Conservation (phyloP, 2,797 vertebrate species). For the Myotis daubentonii region DNA sequence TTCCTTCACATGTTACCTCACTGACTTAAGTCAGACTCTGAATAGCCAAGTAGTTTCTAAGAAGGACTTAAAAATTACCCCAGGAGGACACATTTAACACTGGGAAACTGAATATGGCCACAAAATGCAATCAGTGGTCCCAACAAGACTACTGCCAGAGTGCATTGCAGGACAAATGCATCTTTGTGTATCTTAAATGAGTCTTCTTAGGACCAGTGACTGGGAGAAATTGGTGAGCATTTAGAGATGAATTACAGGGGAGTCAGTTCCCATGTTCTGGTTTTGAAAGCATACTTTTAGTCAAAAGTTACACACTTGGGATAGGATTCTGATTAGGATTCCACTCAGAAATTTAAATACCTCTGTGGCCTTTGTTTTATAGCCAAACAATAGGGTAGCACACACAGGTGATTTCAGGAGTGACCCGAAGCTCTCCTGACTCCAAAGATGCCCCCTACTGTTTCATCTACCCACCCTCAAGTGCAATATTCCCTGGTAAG, state of each 20-base stretch:
- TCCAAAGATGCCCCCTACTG: not conserved
- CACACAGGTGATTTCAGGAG: not conserved
- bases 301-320: not conserved
- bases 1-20: not conserved
- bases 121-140: not conserved
- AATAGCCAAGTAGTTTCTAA: conserved; percentile 11
- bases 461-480: not conserved
- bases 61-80: not conserved
- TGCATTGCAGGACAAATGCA: not conserved
- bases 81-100: not conserved
- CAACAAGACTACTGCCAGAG: not conserved
- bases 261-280: not conserved
- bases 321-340: not conserved
- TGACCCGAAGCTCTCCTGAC: not conserved
- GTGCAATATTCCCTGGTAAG: not conserved
- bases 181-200: not conserved
- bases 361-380: not conserved
- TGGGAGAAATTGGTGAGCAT: not conserved
- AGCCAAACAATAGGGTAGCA: not conserved
- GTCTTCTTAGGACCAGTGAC: not conserved
- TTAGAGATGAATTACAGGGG: not conserved
- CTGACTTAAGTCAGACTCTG: not conserved
- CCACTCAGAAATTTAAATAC: not conserved
- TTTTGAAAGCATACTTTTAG: conserved; percentile 13
- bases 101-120: not conserved